phyloP scores from a whole-genome alignment of 2,113 vertebrate genomes.

The Pitta sordida region DNA sequence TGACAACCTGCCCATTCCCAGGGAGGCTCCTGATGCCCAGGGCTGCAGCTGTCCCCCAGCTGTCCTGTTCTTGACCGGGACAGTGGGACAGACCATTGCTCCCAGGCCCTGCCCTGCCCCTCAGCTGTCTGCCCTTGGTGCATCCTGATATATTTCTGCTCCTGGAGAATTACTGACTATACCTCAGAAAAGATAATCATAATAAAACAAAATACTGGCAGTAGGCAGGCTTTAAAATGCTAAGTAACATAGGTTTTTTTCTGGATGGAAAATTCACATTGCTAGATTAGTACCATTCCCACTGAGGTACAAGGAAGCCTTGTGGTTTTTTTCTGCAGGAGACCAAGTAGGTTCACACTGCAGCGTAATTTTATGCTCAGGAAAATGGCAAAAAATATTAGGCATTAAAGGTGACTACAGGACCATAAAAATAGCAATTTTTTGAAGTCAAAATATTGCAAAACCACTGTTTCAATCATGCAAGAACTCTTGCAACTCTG shows the following conservation, averaged over 20 bases:
- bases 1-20: neutral
- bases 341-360: neutral
- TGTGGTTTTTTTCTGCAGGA: neutral
- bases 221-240: neutral
- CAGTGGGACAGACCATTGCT: neutral
- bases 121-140: fast-evolving
- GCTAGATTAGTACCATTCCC: neutral
- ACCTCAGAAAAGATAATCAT: neutral
- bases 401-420: neutral
- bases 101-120: neutral
- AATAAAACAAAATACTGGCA: neutral
- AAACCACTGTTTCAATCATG: neutral
- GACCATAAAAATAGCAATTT: neutral
- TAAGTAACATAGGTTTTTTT: neutral
- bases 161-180: neutral
- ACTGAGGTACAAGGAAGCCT: neutral
- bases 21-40: neutral
- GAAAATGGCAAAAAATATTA: neutral
- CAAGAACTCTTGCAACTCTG: neutral
- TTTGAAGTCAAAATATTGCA: neutral
- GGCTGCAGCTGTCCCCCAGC: neutral
- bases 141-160: neutral
- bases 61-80: neutral
- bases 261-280: neutral
- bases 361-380: neutral